These are phyloP conservation scores for Actinia equina DNA, from an alignment of 64 coral and sea anemone genomes.

Conservation along the genomic window DNA sequence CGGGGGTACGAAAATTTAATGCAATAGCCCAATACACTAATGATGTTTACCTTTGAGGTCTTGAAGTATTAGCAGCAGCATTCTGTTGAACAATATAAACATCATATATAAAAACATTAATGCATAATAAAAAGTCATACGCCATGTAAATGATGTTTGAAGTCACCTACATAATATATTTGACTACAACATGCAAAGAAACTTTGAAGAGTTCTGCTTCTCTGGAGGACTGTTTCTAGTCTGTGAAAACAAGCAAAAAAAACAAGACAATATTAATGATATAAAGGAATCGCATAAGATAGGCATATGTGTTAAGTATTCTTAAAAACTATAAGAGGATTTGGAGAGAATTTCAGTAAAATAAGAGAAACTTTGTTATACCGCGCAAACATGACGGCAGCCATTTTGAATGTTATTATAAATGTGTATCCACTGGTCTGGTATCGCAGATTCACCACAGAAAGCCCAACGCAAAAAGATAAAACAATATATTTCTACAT, in stretches of 20 bases:
- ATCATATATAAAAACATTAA: background rate
- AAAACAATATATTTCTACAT: too few relatives aligned
- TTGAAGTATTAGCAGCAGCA: background rate
- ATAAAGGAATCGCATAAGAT: too few relatives aligned
- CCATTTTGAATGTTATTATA: constrained; percentile 9
- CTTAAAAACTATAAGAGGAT: too few relatives aligned
- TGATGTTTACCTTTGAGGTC: background rate
- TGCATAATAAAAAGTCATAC: too few relatives aligned
- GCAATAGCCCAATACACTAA: too few relatives aligned
- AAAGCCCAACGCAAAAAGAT: background rate
- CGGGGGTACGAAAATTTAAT: too few relatives aligned
- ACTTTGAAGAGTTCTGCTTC: background rate
- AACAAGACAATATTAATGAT: background rate
- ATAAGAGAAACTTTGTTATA: background rate
- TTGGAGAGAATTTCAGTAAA: too few relatives aligned
- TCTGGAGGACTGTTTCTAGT: background rate
- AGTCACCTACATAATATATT: background rate
- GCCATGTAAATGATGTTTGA: too few relatives aligned
- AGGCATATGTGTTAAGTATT: background rate
- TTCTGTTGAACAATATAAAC: background rate
- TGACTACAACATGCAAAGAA: background rate
- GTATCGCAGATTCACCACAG: constrained; percentile 2
- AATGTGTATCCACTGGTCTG: background rate
- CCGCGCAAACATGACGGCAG: background rate
- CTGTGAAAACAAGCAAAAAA: background rate